Evolutionary conservation across 2,888 invertebrate species (phyloP), one percentile per base, ranked within the genome.

Genomic region (Luffia ferchaultella): DNA sequence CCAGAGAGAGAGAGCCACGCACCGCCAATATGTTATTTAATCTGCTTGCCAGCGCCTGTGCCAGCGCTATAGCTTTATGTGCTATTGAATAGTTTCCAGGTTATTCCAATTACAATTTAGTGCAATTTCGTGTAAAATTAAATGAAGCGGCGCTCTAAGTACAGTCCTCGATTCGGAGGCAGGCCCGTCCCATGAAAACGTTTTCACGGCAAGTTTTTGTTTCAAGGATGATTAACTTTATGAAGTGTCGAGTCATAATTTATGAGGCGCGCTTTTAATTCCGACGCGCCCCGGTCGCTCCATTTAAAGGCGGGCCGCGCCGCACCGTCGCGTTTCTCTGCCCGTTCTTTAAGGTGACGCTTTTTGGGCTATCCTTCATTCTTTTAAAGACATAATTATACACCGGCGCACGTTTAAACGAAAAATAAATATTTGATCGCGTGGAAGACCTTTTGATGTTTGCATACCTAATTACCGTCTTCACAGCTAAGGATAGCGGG

Each of bases 221-320:
- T 57, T 54, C 52, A 52, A 50, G 53, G 43, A 50, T 56, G 64
- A 63, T 64, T 62, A 63, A 65, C 63, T 61, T 63, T 58, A 59
- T 60, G 61, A 62, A 64, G 63, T 56, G 58, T 57, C 53, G 58
- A 55, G 61, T 59, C 62, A 65, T 65, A 59, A 64, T 66, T 65
- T 63, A 62, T 62, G 60, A 59, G 58, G 50, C 53, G 56, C 20
- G 47, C 52, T 52, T 50, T 50, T 52, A 52, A 52, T 52, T 48
- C 20, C 19, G 30, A n/a, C 51, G 44, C 47, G 16, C 48, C 48
- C 16, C 43, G 42, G 49, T 20, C 43, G 49, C 18, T 43, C 42
- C 42, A 43, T 43, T 42, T 49, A 16, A 20, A 15, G 42, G 48
- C 41, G 19, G 42, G 48, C 30, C 30, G 30, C 30, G 5, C 12